These are phyloP conservation scores for Magallana gigas DNA, from an alignment of 1,140 invertebrate genomes.

Conservation along the genomic window DNA sequence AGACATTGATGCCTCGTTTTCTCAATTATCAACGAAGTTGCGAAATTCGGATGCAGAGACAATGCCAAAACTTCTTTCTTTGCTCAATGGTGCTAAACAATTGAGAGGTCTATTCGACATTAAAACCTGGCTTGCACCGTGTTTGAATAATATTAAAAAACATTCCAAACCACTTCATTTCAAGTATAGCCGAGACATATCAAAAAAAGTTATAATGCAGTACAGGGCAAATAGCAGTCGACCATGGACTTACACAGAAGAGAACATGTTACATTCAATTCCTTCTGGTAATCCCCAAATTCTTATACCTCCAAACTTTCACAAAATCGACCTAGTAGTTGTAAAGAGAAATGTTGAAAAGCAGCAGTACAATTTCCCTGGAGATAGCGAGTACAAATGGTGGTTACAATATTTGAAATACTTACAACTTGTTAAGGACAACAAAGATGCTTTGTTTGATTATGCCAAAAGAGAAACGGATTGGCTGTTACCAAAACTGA, in stretches of 20 bases:
- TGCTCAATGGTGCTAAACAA: slow-evolving; percentile 34
- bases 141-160: slow-evolving; percentile 39
- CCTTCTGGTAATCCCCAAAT: neutral
- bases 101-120: slow-evolving; percentile 43
- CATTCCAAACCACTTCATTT: slow-evolving; percentile 47
- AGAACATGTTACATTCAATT: neutral
- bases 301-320: neutral
- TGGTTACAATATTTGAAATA: neutral
- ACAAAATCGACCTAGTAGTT: neutral
- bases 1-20: slow-evolving; percentile 58
- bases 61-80: neutral
- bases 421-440: neutral
- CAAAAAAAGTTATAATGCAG: neutral
- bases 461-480: neutral
- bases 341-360: neutral
- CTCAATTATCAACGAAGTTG: slow-evolving; percentile 46
- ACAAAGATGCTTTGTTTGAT: neutral
- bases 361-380: neutral
- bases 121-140: slow-evolving; percentile 42
- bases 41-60: slow-evolving; percentile 53
- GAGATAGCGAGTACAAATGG: neutral
- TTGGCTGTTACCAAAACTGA: neutral
- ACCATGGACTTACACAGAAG: neutral
- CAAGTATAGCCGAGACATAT: slow-evolving; percentile 39
- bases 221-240: neutral